These are phyloP conservation scores for Entelurus aequoreus DNA, from an alignment of 2,113 vertebrate species.

Conservation along the genomic window DNA sequence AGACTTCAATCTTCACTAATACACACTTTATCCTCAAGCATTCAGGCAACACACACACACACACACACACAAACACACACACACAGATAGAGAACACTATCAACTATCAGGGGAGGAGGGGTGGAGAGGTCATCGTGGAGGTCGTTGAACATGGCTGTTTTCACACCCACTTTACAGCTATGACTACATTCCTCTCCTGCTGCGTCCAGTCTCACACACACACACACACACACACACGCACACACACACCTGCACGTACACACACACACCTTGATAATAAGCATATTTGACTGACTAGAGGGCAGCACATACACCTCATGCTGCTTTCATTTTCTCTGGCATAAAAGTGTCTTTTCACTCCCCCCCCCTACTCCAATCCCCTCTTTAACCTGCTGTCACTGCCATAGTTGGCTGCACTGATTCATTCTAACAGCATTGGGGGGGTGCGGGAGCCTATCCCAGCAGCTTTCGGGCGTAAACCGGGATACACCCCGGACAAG, in stretches of 20 bases:
- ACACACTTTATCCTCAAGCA: conserved; percentile 15
- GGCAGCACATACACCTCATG: conserved; percentile 34
- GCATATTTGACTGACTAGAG: conserved; percentile 45
- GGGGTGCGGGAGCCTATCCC: neutral
- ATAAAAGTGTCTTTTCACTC: conserved; percentile 30
- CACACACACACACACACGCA: conserved; percentile 9
- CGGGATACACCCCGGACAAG: too few relatives aligned
- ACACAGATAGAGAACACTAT: conserved; percentile 30
- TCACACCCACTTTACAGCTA: conserved; percentile 66
- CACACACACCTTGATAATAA: conserved; percentile 38
- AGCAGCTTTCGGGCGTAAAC: too few relatives aligned
- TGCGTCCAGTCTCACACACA: conserved; percentile 32
- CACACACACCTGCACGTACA: conserved; percentile 15
- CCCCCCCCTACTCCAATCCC: conserved; percentile 7
- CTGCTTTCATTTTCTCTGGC: conserved; percentile 62
- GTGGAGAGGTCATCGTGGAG: conserved; percentile 51
- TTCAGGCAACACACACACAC: neutral
- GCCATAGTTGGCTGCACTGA: conserved; percentile 43
- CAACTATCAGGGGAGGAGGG: conserved; percentile 34
- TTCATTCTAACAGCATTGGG: conserved; percentile 38
- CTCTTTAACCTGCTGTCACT: conserved; percentile 50
- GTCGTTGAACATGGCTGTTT: conserved; percentile 62
- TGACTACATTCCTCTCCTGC: conserved; percentile 62
- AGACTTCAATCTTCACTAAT: conserved; percentile 11
- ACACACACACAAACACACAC: conserved; percentile 7